Base-by-base conservation (phyloP, 2,797 vertebrate species). In the Mus caroli region DNA sequence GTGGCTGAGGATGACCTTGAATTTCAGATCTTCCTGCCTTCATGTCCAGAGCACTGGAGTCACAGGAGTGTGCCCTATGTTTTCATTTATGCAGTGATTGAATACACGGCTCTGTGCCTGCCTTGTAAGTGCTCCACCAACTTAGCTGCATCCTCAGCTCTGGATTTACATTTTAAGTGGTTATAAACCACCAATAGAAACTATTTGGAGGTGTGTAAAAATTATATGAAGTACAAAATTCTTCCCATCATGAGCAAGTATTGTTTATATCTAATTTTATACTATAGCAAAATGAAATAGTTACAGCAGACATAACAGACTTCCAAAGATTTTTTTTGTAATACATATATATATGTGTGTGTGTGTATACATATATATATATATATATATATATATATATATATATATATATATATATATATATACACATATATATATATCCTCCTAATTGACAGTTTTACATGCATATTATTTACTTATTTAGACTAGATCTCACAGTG, bases 151-250 rank as follows among this genome's bases (percentile, higher is more conserved):
- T 37, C 12, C 15, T 13, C 4, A 22, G 15, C 4, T n/a, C n/a
- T 40, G 40, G 20, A 19, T 87, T 69, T 40, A 56, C 28, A 69
- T 60, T 79, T 62, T 31, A n/a, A 88, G 37, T 54, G 20, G 5
- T 24, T 92, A 58, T 80, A 88, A 79, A 22, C 54, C 76, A 83
- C 43, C 46, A 90, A 7, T 1, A 73, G 37, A 54, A 94, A 90
- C 71, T 37, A 69, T 76, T 84, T 83, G 62, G 31, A 82, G 40
- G 78, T 13, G 4, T 40, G 11, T 88, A 76, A 94, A 94, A 88
- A 84, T 34, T 60, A 40, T 52, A 43, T 26, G 26, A 90, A 94
- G 87, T 69, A 34, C 28, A 78, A 78, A 84, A 64, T 87, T 89
- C 90, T 89, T 22, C 73, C 24, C 50, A 82, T 1, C 1, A 50